Evolutionary conservation across 2,888 invertebrate genomes (phyloP), one percentile per base, ranked within the genome.

Genomic region (Synanthedon vespiformis): DNA sequence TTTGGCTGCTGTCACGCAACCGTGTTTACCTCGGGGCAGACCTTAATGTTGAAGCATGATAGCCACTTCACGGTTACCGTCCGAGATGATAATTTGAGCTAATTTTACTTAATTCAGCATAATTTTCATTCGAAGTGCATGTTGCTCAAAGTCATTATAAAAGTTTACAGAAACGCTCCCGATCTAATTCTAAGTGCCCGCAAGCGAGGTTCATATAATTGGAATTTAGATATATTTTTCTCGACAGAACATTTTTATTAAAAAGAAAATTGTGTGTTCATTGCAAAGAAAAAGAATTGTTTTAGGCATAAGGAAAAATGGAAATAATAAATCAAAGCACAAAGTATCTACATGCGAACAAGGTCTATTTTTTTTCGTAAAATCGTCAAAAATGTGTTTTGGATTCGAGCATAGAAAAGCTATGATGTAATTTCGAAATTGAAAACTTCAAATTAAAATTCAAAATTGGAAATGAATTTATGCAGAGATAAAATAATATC

Each of bases 101-200:
- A 83, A 86, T 86, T 87, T 81, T 67, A 22, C 73, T 74, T 80
- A 84, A 84, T 85, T 84, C 70, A 61, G 72, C 74, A 76, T 74
- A 82, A 82, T 83, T 82, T 80, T 60, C 70, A 64, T 65, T 68
- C 63, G 65, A 81, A 78, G 76, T 74, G 79, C 82, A 84, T 83
- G 81, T 83, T 81, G 57, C 66, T 72, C 66, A 64, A 65, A 58
- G 62, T 72, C 68, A 74, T 77, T 75, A 76, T 74, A 51, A 52
- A 65, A 65, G 67, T 75, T 77, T 80, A 65, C 63, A 71, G 71
- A 77, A 73, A 62, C 61, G 61, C 60, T 61, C 57, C 60, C 56
- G 58, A 67, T 68, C 73, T 77, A 72, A 73, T 73, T 76, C 72
- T 67, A 65, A 65, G 22, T 50, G 50, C 50, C 50, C 18, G 11